These are phyloP conservation scores for Galeruca laticollis DNA, from an alignment of 2,888 invertebrate species.

Conservation along the genomic window DNA sequence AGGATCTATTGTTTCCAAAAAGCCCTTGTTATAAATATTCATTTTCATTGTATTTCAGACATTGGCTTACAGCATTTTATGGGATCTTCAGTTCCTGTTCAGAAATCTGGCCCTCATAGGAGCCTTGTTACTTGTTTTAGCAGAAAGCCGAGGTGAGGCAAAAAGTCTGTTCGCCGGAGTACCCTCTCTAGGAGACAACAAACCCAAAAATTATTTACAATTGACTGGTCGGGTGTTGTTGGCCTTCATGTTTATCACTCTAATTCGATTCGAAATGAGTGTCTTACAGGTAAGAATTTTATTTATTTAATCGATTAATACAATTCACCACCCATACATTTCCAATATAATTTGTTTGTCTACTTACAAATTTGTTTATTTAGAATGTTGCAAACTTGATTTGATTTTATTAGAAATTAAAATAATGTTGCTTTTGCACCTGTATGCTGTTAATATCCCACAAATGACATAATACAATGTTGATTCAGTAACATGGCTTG, in stretches of 20 bases:
- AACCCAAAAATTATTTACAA: conserved; percentile 96
- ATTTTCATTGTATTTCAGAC: conserved; percentile 73
- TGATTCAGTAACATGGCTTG: no score
- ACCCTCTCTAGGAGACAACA: conserved; percentile 92
- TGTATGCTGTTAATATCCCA: no score
- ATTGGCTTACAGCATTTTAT: conserved; percentile 95
- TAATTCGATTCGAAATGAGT: conserved; percentile 92
- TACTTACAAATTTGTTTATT: no score
- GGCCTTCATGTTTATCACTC: conserved; percentile 98
- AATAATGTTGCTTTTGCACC: no score
- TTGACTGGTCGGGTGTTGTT: conserved; percentile 94
- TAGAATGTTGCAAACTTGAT: no score
- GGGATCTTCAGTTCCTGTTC: conserved; percentile 97
- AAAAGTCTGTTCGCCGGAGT: conserved; percentile 97
- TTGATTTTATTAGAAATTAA: no score
- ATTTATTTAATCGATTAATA: conserved; percentile 9
- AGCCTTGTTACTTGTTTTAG: conserved; percentile 93
- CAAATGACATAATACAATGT: no score
- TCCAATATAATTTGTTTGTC: no score
- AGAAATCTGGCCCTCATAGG: conserved; percentile 97
- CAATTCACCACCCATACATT: no score
- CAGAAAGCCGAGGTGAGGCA: conserved; percentile 95
- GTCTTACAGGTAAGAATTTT: conserved; percentile 78
- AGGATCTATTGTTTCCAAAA: no score
- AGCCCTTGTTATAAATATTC: neutral